A percentile compares a stretch with the other conserved stretches of the same genome.
These are phyloP conservation scores for Sympetrum striolatum DNA, from an alignment of 2,888 invertebrate genomes.

Conservation along the genomic window DNA sequence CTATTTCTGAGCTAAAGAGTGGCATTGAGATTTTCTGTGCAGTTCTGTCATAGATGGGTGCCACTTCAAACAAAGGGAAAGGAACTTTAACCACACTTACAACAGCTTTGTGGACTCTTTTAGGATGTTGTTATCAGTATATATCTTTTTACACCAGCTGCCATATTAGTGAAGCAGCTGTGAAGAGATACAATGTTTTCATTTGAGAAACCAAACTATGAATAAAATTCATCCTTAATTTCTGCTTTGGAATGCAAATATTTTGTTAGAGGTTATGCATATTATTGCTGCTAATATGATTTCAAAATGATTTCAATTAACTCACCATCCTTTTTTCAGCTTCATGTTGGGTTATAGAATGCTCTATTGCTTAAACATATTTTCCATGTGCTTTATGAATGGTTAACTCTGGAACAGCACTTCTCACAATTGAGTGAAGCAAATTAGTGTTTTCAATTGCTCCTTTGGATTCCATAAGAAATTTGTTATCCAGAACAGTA, in stretches of 20 bases:
- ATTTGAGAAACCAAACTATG: not conserved
- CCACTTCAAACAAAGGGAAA: not conserved
- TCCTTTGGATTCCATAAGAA: not conserved
- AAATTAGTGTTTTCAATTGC: not conserved
- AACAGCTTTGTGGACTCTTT: not conserved
- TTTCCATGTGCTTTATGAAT: not conserved
- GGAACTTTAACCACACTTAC: not conserved
- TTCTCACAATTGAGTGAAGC: not conserved
- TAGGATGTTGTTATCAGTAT: not conserved
- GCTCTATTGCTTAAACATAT: not conserved
- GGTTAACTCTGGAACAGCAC: not conserved
- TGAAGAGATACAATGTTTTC: not conserved
- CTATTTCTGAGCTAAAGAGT: not conserved
- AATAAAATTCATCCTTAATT: not conserved
- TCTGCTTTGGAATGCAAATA: not conserved
- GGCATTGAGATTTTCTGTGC: not conserved
- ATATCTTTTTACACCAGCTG: not conserved
- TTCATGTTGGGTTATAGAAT: not conserved
- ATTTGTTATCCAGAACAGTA: too few species aligned
- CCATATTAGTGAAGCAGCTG: constrained; percentile 4
- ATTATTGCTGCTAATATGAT: not conserved
- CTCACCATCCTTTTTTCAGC: not conserved
- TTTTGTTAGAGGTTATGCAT: not conserved
- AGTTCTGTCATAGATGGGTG: not conserved
- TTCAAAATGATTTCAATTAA: not conserved